Evolutionary conservation across 1,140 invertebrate species (phyloP).

Genomic region (Musca vetustissima): DNA sequence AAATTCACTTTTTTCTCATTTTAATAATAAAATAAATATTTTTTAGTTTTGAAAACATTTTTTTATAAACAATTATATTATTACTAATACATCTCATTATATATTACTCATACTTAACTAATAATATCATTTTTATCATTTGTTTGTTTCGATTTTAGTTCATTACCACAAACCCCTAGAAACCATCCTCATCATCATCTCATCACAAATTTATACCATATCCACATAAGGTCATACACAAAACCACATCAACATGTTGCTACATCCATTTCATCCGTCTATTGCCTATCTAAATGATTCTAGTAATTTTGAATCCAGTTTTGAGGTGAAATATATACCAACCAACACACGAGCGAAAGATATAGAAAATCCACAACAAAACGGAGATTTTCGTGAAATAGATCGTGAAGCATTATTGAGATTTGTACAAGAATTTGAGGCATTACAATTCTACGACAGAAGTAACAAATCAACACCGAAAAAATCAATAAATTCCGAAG

Average conservation of each 20-base stretch:
- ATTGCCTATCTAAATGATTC: constrained; percentile 50
- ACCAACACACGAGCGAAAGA: neutral
- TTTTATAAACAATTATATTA: no score
- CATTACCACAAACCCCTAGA: no score
- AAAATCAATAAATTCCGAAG: neutral
- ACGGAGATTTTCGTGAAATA: constrained; percentile 46
- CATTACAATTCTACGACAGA: constrained; percentile 30
- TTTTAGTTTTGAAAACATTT: no score
- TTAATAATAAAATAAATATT: no score
- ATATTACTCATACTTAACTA: no score
- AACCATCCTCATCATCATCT: no score
- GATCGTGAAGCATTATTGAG: constrained; percentile 45
- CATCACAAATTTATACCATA: neutral
- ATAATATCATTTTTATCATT: no score
- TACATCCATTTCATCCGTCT: constrained; percentile 41
- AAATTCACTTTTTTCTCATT: no score
- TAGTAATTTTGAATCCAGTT: constrained; percentile 50
- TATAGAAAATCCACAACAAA: constrained; percentile 36
- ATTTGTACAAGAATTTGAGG: constrained; percentile 49
- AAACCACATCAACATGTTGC: constrained; percentile 29
- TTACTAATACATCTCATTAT: no score
- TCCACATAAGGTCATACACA: neutral
- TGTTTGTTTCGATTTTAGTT: no score
- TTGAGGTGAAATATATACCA: constrained; percentile 49
- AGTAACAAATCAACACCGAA: constrained; percentile 16